A percentile compares a stretch with the other conserved stretches of the same genome.
Conservation (phyloP, 1,140 invertebrate species). For the Spodoptera frugiperda region DNA sequence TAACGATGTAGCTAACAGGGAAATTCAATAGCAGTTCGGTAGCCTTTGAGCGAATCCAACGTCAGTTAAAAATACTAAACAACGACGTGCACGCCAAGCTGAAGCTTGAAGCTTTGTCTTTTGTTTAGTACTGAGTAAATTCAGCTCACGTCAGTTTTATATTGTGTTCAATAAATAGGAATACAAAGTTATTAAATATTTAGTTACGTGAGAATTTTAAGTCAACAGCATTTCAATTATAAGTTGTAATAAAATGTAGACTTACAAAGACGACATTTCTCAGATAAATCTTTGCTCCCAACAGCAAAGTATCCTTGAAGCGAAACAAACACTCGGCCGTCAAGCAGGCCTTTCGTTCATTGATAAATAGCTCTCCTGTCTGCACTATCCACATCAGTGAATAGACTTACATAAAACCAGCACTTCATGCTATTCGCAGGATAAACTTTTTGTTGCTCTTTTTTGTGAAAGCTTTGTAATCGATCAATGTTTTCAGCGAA, state of each 20-base stretch:
- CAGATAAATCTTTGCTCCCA: neutral
- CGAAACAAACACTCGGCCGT: slow-evolving; percentile 26
- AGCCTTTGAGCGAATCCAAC: slow-evolving; percentile 5
- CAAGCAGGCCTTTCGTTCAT: slow-evolving; percentile 29
- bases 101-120: neutral
- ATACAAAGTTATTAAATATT: no score
- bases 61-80: neutral
- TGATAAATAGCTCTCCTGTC: slow-evolving; percentile 30
- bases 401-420: slow-evolving; percentile 35
- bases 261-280: neutral
- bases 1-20: slow-evolving; percentile 18
- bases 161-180: no score
- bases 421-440: slow-evolving; percentile 7
- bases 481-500: slow-evolving; percentile 52
- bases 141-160: no score
- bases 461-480: slow-evolving; percentile 49
- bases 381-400: slow-evolving; percentile 10
- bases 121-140: neutral
- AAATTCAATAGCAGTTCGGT: slow-evolving; percentile 18
- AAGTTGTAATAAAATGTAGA: no score
- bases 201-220: no score
- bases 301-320: slow-evolving; percentile 12
- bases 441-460: slow-evolving; percentile 37
- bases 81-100: neutral
- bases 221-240: no score